Base-by-base conservation (phyloP, 2,113 vertebrate genomes). In the Hassar affinis region DNA sequence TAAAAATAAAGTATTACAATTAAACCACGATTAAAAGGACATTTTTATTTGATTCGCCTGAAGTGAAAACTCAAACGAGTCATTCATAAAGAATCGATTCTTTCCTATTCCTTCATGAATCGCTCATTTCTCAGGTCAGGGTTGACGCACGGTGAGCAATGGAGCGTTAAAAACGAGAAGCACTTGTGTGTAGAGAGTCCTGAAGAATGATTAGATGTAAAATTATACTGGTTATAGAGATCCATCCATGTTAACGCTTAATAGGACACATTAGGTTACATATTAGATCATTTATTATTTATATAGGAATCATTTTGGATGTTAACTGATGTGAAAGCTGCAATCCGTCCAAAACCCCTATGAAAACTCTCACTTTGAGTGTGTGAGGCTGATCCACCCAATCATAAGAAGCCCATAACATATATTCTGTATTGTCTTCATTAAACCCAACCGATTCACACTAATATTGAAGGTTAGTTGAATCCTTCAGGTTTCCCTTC, bases 121-220 rank as follows among this genome's bases (percentile, higher is more conserved):
- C 27, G 45, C 57, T 78, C 68, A 61, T 42, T n/a, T 85, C 47
- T 62, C 14, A 52, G 61, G n/a, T 20, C 1, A 18, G 56, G 45
- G 20, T 49, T 93, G 92, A 93, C 92, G 89, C 90, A 95, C 89
- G 81, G 35, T 86, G 90, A 92, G 87, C 86, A 92, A 95, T 93
- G 93, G 90, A 86, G 88, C 84, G 87, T 77, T 33, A 69, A 86
- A 49, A 86, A 49, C 42, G 69, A 57, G 42, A 20, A 59, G 57
- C 22, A 22, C 14, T 76, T 17, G n/a, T 59, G 56, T 78, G 80
- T 51, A 9, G 71, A 75, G 71, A 75, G 15, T 2, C 18, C 14
- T 51, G 27, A 15, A 51, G 27, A 75, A 14, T 17, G 30, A 52
- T 10, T 20, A 51, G 47, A 20, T 47, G 68, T n/a, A 74, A 11